These are phyloP conservation scores for Elephas maximus DNA, from an alignment of 2,113 vertebrate species.

Conservation along the genomic window DNA sequence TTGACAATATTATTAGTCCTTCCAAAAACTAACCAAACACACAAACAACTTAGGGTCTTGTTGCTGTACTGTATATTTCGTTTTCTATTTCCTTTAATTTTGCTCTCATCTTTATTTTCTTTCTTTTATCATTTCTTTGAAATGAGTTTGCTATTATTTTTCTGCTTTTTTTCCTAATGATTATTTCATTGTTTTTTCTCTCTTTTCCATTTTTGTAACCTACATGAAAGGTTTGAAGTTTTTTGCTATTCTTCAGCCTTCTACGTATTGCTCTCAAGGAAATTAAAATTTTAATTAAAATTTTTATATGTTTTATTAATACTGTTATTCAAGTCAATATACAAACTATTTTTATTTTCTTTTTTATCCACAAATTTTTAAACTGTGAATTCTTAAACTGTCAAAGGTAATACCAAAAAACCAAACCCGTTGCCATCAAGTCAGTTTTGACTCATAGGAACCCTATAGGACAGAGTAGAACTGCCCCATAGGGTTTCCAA, in stretches of 20 bases:
- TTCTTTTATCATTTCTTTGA: background rate
- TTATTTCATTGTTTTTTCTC: background rate
- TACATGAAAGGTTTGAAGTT: background rate
- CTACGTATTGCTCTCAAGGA: background rate
- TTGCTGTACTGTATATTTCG: background rate
- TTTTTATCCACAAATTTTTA: background rate
- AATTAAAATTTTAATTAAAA: background rate
- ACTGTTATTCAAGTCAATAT: background rate
- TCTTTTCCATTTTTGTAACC: background rate
- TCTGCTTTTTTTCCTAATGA: background rate
- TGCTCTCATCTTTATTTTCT: background rate
- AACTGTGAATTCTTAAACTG: background rate
- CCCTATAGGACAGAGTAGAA: too few species aligned
- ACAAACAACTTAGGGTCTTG: background rate
- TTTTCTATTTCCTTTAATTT: too few species aligned
- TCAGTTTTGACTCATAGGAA: too few species aligned
- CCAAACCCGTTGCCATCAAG: too few species aligned
- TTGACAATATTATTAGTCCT: background rate
- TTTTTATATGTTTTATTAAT: background rate
- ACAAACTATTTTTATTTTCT: background rate
- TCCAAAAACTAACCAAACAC: background rate
- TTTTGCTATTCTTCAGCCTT: background rate
- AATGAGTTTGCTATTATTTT: background rate
- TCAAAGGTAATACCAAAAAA: background rate
- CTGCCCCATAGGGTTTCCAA: too few species aligned